Evolutionary conservation across 1,140 invertebrate species (phyloP), one percentile per base, ranked within the genome.

Genomic region (Aphidius ervi): DNA sequence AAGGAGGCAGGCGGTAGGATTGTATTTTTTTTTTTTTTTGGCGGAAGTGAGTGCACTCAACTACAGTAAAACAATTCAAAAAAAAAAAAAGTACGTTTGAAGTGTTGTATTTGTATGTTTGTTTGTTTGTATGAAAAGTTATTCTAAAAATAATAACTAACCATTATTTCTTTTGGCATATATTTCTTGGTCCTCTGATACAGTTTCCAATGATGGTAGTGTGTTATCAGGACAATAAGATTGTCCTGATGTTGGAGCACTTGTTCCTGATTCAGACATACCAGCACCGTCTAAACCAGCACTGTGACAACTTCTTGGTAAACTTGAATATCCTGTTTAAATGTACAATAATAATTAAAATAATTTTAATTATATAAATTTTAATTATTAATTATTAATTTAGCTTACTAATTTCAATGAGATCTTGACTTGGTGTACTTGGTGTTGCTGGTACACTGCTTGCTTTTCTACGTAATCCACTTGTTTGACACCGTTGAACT

Each of bases 371-470:
- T 43, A 6, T 43, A 6, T 43, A 43, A 6, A 43, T 43, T 6
- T 9, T 7, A 43, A 43, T 9, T 43, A 43, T 43, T 1, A 6
- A 6, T 43, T 9, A 6, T 43, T 9, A 6, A 43, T 9, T 43
- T 7, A 43, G 6, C 6, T 7, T 7, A 43, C 77, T 73, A 67
- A 79, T 80, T 70, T 80, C 77, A 62, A 78, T 75, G 63, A 79
- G 76, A 65, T 79, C 79, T 67, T 81, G 77, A 64, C 78, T 84
- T 4, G 89, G 89, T 50, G 89, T 92, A 50, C 89, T 91, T n/a
- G 91, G 90, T 4, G 91, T 92, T 4, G 89, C 89, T 52, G 91
- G 91, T 45, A 92, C 90, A 73, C 89, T 91, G 54, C 88, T 90
- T 6, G 91, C 88, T 82, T 92, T 92, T 65, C 89, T 82, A 67